Percentiles rank a stretch among this genome's conserved stretches.
Conservation (phyloP, 2,797 vertebrate species). For the Hybognathus amarus region DNA sequence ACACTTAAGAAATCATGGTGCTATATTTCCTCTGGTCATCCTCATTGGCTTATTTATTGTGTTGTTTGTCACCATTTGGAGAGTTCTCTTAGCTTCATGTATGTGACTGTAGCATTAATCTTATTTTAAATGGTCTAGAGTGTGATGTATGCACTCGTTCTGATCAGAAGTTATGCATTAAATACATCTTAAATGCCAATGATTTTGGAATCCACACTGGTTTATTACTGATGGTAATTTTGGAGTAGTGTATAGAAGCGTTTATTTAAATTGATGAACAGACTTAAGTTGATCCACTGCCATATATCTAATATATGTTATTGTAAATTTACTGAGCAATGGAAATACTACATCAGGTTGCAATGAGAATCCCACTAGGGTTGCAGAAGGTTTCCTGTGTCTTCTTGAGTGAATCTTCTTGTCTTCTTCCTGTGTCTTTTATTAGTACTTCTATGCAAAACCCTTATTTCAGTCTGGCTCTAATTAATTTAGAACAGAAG, state of each 20-base stretch:
- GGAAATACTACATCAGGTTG: not conserved
- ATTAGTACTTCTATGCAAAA: not conserved
- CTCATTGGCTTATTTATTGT: not conserved
- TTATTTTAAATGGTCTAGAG: not conserved
- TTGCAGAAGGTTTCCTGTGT: not conserved
- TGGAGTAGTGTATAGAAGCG: not conserved
- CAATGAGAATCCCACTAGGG: not conserved
- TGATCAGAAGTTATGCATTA: slow-evolving; percentile 6
- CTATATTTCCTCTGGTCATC: not conserved
- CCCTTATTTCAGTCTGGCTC: not conserved
- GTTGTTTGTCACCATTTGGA: not conserved
- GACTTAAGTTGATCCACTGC: not conserved
- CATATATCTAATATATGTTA: not conserved
- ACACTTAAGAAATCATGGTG: not conserved
- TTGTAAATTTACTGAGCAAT: not conserved
- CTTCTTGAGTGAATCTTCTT: no score
- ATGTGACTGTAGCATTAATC: not conserved
- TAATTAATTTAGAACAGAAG: not conserved
- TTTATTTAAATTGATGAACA: slow-evolving; percentile 4
- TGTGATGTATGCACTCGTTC: slow-evolving; percentile 4
- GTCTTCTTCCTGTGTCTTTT: no score
- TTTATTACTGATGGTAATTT: not conserved
- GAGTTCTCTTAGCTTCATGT: not conserved
- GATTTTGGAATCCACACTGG: not conserved
- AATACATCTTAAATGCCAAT: not conserved